Evolutionary conservation across 2,113 vertebrate species (phyloP).

Genomic region (Neogale vison): DNA sequence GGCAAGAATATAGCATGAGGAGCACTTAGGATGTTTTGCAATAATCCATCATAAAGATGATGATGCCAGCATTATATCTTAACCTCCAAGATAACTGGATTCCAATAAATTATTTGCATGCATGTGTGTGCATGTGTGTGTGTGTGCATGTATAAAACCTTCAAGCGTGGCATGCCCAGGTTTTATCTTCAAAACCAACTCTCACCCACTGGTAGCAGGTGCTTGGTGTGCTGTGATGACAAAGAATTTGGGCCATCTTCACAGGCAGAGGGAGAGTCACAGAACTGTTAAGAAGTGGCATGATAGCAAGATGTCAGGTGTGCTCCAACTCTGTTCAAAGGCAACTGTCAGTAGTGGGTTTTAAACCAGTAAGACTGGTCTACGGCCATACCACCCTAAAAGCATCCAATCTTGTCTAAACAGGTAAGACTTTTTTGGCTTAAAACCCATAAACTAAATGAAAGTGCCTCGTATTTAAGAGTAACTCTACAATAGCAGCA

Average conservation of each 20-base stretch:
- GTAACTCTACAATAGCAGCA: slow-evolving; percentile 4
- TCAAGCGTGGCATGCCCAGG: background rate
- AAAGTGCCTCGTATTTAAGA: slow-evolving; percentile 28
- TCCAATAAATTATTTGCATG: background rate
- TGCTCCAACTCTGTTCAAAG: background rate
- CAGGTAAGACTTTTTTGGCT: background rate
- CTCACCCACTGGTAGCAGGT: background rate
- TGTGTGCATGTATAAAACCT: background rate
- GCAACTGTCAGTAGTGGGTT: background rate
- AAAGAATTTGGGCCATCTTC: background rate
- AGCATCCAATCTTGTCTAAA: background rate
- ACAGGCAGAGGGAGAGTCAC: background rate
- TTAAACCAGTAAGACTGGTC: background rate
- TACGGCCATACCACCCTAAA: too few relatives aligned
- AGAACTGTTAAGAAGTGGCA: background rate
- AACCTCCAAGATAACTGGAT: background rate
- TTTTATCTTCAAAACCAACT: background rate
- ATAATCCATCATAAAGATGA: background rate
- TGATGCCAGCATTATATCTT: background rate
- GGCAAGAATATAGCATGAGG: background rate
- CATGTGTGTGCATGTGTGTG: background rate
- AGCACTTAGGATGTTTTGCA: background rate
- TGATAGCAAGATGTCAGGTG: background rate
- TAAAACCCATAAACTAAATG: slow-evolving; percentile 48
- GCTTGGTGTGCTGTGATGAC: background rate